Base-by-base conservation (phyloP, 2,797 vertebrate species). In the Pampus argenteus region DNA sequence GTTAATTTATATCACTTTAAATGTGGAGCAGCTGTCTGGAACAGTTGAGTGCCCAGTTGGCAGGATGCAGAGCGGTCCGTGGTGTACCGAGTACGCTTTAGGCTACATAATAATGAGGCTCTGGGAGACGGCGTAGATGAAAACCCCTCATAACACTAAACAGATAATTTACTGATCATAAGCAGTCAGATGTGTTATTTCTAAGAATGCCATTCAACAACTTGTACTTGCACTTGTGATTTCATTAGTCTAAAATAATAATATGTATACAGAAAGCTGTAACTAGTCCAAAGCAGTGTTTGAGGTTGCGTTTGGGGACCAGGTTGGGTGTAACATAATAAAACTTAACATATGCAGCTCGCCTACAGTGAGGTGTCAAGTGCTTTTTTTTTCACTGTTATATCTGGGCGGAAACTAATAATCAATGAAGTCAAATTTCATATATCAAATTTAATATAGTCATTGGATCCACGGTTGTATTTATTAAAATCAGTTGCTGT, bases 31-130 rank as follows among this genome's bases (percentile, higher is more conserved):
- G 85, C 83, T 89, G 86, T 79, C 79, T 87, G 58, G 72, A 81
- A 80, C 73, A 74, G 78, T 85, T 54, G 81, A 79, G 81, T 76
- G 82, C 74, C 85, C 82, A 87, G 76, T 90, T 85, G 84, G 81
- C 79, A 74, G 78, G 62, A 79, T 79, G 74, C 71, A 71, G 76
- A 86, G 66, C 48, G 74, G 81, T 87, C 87, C 59, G 6, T 62
- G 47, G 86, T 86, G 81, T 77, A 85, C 71, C 58, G 18, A 77
- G 22, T 54, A 54, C n/a, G 86, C 88, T 90, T 74, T 57, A 92
- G 89, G 89, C 88, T 85, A 89, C 65, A 68, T 79, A 86, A 88
- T 91, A 91, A 92, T 87, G 85, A 93, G 85, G 81, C 76, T 76
- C 63, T 57, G 66, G 69, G 74, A 88, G 81, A 68, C 61, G 75